Percentiles rank a stretch among this genome's conserved stretches.
phyloP scores from a whole-genome alignment of 2,888 invertebrate genomes.

The Coleophora deauratella region DNA sequence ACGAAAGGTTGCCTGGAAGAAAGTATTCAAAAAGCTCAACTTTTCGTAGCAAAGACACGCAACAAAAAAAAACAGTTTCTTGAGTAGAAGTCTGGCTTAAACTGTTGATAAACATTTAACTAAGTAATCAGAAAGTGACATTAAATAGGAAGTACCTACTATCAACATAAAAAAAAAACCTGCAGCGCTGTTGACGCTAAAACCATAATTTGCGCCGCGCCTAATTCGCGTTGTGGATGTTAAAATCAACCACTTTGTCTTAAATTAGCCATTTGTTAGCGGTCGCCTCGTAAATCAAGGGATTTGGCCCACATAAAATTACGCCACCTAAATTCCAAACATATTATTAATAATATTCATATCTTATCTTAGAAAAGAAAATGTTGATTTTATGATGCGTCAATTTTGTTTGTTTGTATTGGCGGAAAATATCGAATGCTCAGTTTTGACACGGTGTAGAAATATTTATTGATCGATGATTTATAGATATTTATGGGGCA shows the following conservation, averaged over 20 bases:
- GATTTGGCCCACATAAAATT: conserved; percentile 50
- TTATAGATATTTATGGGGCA: background rate
- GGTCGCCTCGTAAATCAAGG: conserved; percentile 45
- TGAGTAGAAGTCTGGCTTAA: too few species aligned
- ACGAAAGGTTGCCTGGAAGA: too few species aligned
- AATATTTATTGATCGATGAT: conserved; percentile 4
- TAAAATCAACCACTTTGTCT: conserved; percentile 46
- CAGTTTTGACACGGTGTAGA: background rate
- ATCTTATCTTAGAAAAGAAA: conserved; percentile 6
- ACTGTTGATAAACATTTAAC: too few species aligned
- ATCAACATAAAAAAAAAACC: too few species aligned
- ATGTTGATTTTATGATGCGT: conserved; percentile 1
- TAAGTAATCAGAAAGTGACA: too few species aligned
- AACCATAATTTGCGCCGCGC: too few species aligned
- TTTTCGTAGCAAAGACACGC: too few species aligned
- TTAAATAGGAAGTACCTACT: too few species aligned
- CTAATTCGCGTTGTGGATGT: conserved; percentile 19
- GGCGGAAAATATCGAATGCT: background rate
- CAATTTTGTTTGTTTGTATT: conserved; percentile 4
- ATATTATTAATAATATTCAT: conserved; percentile 37
- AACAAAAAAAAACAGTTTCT: too few species aligned
- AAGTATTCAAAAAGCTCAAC: too few species aligned
- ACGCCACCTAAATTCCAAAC: conserved; percentile 41
- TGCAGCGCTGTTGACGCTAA: too few species aligned
- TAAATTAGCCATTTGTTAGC: too few species aligned